Evolutionary conservation across 1,140 invertebrate genomes (phyloP).

Genomic region (Drosophila parvula): DNA sequence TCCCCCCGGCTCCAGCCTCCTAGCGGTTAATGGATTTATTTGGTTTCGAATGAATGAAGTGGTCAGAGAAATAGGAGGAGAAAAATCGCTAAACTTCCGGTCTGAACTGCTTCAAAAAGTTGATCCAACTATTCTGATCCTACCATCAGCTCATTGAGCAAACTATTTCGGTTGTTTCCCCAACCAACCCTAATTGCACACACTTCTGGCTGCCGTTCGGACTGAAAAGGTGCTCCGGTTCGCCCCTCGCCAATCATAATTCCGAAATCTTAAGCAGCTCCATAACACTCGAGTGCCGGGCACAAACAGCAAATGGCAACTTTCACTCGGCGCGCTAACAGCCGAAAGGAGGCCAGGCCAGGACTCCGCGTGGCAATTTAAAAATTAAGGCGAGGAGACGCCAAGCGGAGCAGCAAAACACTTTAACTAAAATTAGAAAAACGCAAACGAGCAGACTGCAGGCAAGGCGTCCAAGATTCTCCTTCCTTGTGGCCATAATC

Average conservation of each 20-base stretch:
- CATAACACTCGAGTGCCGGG: slow-evolving; percentile 47
- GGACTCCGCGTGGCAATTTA: slow-evolving; percentile 59
- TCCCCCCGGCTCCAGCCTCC: slow-evolving; percentile 26
- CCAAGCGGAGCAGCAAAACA: slow-evolving; percentile 52
- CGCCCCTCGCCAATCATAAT: slow-evolving; percentile 63
- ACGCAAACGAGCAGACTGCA: slow-evolving; percentile 60
- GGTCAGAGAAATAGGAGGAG: neutral
- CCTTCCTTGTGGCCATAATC: slow-evolving; percentile 55
- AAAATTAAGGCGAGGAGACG: slow-evolving; percentile 64
- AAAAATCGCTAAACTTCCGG: neutral
- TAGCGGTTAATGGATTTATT: slow-evolving; percentile 25
- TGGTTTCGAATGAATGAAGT: slow-evolving; percentile 16
- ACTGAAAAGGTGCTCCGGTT: slow-evolving; percentile 5
- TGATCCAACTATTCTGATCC: neutral
- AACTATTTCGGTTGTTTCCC: neutral
- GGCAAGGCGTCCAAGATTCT: slow-evolving; percentile 44
- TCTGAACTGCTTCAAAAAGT: neutral
- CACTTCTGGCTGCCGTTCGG: slow-evolving; percentile 24
- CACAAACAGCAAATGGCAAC: slow-evolving; percentile 48
- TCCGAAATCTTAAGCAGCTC: slow-evolving; percentile 59
- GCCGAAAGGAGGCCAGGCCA: slow-evolving; percentile 42
- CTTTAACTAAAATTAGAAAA: slow-evolving; percentile 56
- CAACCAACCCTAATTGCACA: slow-evolving; percentile 17
- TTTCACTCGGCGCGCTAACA: slow-evolving; percentile 65
- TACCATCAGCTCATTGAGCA: neutral